Evolutionary conservation across 30 jellyfish, hydroid and myxozoan species (phyloP).

Genomic region (Turritopsis dohrnii): DNA sequence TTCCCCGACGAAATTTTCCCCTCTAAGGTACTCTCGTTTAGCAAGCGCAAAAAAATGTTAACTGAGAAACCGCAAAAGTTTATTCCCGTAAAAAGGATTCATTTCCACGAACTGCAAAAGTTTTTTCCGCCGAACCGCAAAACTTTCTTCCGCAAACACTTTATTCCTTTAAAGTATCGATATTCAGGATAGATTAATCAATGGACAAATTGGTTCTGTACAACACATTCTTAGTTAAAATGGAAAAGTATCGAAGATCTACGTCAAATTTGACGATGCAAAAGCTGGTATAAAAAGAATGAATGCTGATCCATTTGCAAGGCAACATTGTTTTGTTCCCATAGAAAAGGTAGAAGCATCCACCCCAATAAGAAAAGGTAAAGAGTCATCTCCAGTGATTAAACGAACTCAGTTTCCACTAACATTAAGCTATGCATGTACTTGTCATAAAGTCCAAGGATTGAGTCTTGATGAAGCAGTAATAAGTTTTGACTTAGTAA

Average conservation of each 20-base stretch:
- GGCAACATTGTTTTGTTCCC: not conserved
- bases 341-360: conserved; percentile 18
- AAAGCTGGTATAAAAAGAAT: conserved; percentile 7
- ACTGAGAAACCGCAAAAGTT: too few relatives aligned
- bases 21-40: too few relatives aligned
- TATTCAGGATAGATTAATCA: conserved; percentile 37
- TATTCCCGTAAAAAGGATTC: too few relatives aligned
- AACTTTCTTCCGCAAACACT: too few relatives aligned
- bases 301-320: not conserved
- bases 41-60: too few relatives aligned
- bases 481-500: conserved; percentile 15
- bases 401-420: conserved; percentile 24
- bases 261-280: conserved; percentile 28
- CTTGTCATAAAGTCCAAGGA: conserved; percentile 8
- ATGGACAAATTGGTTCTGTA: conserved; percentile 37
- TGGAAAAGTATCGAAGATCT: conserved; percentile 17
- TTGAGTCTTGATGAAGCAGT: conserved; percentile 10
- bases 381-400: conserved; percentile 14
- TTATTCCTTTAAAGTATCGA: too few relatives aligned
- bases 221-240: not conserved
- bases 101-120: too few relatives aligned
- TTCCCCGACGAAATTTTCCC: too few relatives aligned
- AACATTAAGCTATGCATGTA: conserved; percentile 13
- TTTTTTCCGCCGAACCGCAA: too few relatives aligned
- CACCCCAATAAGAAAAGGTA: not conserved